phyloP scores from a whole-genome alignment of 2,113 vertebrate genomes.

The Otocyon megalotis region DNA sequence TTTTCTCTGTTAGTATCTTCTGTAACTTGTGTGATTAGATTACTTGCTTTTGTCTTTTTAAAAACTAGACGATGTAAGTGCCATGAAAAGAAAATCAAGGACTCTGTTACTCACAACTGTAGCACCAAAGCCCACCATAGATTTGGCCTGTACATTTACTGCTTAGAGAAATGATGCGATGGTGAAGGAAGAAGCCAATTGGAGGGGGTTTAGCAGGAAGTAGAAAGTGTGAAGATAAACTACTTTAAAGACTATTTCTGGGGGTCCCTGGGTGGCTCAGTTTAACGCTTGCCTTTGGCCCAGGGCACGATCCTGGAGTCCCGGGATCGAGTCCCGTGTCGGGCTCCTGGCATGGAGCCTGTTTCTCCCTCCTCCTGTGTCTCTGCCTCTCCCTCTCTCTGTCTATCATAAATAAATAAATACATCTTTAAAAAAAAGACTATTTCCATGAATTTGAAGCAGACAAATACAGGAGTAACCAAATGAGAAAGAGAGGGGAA shows the following conservation, averaged over 20 bases:
- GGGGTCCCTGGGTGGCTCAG: too few relatives aligned
- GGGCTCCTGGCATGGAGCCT: too few relatives aligned
- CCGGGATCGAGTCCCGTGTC: too few relatives aligned
- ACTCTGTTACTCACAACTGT: background rate
- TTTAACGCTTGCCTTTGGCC: too few relatives aligned
- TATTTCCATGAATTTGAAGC: background rate
- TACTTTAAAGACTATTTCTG: background rate
- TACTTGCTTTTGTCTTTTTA: background rate
- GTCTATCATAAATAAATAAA: too few relatives aligned
- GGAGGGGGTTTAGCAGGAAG: background rate
- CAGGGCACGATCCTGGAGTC: too few relatives aligned
- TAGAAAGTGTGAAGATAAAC: background rate
- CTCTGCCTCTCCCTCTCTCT: too few relatives aligned
- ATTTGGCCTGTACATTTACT: background rate
- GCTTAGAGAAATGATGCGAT: background rate
- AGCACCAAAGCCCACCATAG: background rate
- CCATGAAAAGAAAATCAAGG: background rate
- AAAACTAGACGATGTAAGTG: background rate
- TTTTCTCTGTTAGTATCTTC: background rate
- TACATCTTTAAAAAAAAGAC: background rate
- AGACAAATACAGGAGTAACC: background rate
- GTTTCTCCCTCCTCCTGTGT: too few relatives aligned
- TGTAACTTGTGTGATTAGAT: background rate
- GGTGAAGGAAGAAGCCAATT: background rate
- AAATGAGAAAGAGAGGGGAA: background rate